Percentiles rank a stretch among this genome's conserved stretches.
phyloP scores from a whole-genome alignment of 1,140 invertebrate genomes.

The Temnothorax longispinosus region DNA sequence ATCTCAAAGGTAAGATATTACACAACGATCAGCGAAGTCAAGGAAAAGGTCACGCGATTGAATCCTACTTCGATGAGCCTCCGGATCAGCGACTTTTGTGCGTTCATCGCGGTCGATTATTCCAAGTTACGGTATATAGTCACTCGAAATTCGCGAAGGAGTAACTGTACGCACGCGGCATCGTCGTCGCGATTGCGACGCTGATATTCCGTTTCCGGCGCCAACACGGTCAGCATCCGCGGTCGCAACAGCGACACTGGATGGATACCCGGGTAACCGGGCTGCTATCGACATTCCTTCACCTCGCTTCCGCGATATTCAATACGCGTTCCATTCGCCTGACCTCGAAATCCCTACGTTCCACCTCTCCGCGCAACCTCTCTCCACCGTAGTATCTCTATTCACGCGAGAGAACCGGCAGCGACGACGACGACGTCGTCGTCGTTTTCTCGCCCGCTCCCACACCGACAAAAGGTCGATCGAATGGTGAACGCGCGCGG shows the following conservation, averaged over 20 bases:
- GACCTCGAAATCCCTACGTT: conserved; percentile 50
- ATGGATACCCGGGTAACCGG: background rate
- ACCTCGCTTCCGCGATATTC: conserved; percentile 59
- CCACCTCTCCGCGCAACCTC: background rate
- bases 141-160: conserved; percentile 21
- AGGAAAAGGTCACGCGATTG: background rate
- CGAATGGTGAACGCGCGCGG: conserved; percentile 35
- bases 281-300: conserved; percentile 57
- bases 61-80: background rate
- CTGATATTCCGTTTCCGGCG: conserved; percentile 54
- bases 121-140: background rate
- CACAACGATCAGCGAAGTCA: background rate
- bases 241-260: background rate
- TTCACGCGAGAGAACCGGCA: conserved; percentile 22
- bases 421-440: background rate
- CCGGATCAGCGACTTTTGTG: background rate
- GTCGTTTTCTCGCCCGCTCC: conserved; percentile 28
- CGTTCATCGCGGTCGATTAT: background rate
- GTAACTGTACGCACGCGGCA: background rate
- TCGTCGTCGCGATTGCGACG: background rate
- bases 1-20: background rate
- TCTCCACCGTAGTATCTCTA: conserved; percentile 27
- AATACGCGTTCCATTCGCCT: conserved; percentile 55
- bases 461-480: conserved; percentile 53
- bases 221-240: conserved; percentile 10